phyloP scores from a whole-genome alignment of 64 coral and sea anemone genomes.

The Montipora capricornis region DNA sequence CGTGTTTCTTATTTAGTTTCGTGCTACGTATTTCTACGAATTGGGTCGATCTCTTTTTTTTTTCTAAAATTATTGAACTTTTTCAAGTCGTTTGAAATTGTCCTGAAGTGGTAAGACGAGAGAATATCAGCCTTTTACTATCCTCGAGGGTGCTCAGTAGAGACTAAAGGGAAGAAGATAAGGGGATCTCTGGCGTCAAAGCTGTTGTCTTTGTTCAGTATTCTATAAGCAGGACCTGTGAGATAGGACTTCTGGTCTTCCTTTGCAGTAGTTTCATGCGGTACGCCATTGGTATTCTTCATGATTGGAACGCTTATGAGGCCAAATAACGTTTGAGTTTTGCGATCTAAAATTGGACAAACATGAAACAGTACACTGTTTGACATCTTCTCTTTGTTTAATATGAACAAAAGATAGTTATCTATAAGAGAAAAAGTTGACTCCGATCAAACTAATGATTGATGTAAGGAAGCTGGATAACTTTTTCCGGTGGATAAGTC shows the following conservation, averaged over 20 bases:
- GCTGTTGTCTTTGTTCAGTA: slow-evolving; percentile 57
- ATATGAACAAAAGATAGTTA: too few relatives aligned
- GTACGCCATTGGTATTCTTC: slow-evolving; percentile 21
- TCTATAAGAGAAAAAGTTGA: too few relatives aligned
- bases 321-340: not conserved
- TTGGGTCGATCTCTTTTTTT: too few relatives aligned
- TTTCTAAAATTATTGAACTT: too few relatives aligned
- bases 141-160: slow-evolving; percentile 34
- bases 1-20: too few relatives aligned
- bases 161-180: slow-evolving; percentile 63
- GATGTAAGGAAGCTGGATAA: too few relatives aligned
- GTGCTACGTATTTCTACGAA: too few relatives aligned
- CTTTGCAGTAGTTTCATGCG: slow-evolving; percentile 55
- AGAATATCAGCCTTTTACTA: not conserved
- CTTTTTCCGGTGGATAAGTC: too few relatives aligned
- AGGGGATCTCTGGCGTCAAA: slow-evolving; percentile 51
- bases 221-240: slow-evolving; percentile 59
- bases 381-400: too few relatives aligned
- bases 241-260: slow-evolving; percentile 57
- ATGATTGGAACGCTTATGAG: slow-evolving; percentile 47
- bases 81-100: too few relatives aligned
- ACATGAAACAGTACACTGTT: not conserved
- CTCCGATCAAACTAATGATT: too few relatives aligned
- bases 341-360: not conserved
- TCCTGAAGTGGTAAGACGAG: too few relatives aligned